Conservation (phyloP, 1,140 invertebrate genomes). For the Euura lappo region DNA sequence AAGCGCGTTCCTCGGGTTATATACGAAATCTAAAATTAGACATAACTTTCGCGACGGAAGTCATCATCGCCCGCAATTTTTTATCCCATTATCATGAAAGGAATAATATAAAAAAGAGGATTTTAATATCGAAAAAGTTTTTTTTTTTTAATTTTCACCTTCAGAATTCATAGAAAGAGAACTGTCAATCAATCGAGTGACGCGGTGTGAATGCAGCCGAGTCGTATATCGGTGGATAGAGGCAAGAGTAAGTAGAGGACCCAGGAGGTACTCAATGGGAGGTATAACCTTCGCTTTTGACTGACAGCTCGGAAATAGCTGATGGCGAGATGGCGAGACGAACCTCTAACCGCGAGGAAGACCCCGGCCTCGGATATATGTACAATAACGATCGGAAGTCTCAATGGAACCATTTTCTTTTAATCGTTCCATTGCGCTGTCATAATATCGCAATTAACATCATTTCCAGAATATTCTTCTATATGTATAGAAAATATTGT, state of each 20-base stretch:
- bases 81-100: background rate
- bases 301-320: constrained; percentile 19
- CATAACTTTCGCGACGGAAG: background rate
- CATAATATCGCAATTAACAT: too few species aligned
- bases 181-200: background rate
- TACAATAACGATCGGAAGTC: too few species aligned
- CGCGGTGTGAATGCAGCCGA: background rate
- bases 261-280: background rate
- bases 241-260: background rate
- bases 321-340: constrained; percentile 12
- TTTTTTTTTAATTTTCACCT: background rate
- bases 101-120: too few species aligned
- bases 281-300: constrained; percentile 5
- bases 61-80: background rate
- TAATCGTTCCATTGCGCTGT: too few species aligned
- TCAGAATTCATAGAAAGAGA: background rate
- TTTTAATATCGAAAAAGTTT: too few species aligned
- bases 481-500: too few species aligned
- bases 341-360: too few species aligned
- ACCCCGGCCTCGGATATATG: too few species aligned
- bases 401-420: too few species aligned
- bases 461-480: too few species aligned
- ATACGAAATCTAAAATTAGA: constrained; percentile 15
- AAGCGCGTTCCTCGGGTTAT: too few species aligned
- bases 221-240: background rate